These are phyloP conservation scores for Heteronetta atricapilla DNA, from an alignment of 2,113 vertebrate genomes.

Conservation along the genomic window DNA sequence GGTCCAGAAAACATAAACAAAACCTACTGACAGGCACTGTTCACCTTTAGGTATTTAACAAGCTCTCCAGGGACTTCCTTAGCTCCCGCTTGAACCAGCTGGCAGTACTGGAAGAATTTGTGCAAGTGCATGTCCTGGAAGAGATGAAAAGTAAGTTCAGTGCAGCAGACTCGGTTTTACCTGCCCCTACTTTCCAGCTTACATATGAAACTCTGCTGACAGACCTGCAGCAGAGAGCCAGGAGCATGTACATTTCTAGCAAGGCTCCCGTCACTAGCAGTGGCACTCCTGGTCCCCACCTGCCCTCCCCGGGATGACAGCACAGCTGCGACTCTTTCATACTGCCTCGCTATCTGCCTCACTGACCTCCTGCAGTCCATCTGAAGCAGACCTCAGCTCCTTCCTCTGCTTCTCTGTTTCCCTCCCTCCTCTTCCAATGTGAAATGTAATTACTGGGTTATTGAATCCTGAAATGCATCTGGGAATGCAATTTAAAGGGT, in stretches of 20 bases:
- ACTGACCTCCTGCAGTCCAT: background rate
- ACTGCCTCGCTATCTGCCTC: background rate
- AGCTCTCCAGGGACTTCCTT: constrained; percentile 89
- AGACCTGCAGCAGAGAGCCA: background rate
- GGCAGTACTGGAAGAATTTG: constrained; percentile 96
- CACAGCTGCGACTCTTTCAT: accelerated
- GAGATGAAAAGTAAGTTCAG: constrained; percentile 11
- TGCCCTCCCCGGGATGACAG: background rate
- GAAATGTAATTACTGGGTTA: background rate
- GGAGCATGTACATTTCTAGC: background rate
- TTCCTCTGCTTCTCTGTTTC: background rate
- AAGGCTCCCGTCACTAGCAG: background rate
- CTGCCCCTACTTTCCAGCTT: background rate
- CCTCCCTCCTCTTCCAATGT: background rate
- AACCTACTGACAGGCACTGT: background rate
- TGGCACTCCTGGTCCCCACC: background rate
- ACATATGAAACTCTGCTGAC: background rate
- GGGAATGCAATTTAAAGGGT: background rate
- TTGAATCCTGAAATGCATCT: background rate
- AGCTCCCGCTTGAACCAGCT: constrained; percentile 83
- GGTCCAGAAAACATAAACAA: background rate
- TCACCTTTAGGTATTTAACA: constrained; percentile 94
- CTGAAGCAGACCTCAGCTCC: background rate
- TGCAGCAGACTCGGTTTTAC: background rate
- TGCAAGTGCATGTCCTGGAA: constrained; percentile 93